A percentile compares a stretch with the other conserved stretches of the same genome.
Evolutionary conservation across 2,888 invertebrate species (phyloP).

Genomic region (Anthoptus insignis): DNA sequence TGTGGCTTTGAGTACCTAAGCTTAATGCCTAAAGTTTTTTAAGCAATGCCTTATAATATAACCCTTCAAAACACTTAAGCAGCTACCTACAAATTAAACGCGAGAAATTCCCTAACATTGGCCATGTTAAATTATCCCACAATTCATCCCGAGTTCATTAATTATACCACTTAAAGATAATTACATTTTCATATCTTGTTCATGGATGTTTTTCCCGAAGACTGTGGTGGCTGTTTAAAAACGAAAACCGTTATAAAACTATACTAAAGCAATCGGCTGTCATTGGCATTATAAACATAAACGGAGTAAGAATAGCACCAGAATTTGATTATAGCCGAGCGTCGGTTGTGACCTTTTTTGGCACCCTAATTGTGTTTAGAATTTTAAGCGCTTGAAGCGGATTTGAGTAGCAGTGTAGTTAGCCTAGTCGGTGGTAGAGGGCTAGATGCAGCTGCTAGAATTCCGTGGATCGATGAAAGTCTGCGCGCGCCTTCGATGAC

Average conservation of each 20-base stretch:
- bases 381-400: slow-evolving; percentile 63
- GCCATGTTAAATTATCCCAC: slow-evolving; percentile 42
- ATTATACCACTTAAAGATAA: slow-evolving; percentile 33
- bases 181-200: slow-evolving; percentile 32
- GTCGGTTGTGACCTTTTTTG: slow-evolving; percentile 59
- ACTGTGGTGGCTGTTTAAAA: slow-evolving; percentile 16
- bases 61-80: not conserved
- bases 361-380: slow-evolving; percentile 45
- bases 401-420: slow-evolving; percentile 41
- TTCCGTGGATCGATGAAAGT: slow-evolving; percentile 72
- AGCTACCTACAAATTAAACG: not conserved
- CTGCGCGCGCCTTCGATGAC: slow-evolving; percentile 82
- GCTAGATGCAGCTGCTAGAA: slow-evolving; percentile 71
- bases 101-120: slow-evolving; percentile 1
- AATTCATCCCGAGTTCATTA: slow-evolving; percentile 35
- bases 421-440: slow-evolving; percentile 37
- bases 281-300: slow-evolving; percentile 15
- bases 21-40: no score
- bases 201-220: slow-evolving; percentile 17
- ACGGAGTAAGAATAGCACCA: not conserved
- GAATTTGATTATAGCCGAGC: slow-evolving; percentile 41
- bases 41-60: no score
- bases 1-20: no score
- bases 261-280: not conserved
- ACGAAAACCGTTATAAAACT: not conserved